phyloP scores from a whole-genome alignment of 1,140 invertebrate species.

The Bathynomus jamesi region DNA sequence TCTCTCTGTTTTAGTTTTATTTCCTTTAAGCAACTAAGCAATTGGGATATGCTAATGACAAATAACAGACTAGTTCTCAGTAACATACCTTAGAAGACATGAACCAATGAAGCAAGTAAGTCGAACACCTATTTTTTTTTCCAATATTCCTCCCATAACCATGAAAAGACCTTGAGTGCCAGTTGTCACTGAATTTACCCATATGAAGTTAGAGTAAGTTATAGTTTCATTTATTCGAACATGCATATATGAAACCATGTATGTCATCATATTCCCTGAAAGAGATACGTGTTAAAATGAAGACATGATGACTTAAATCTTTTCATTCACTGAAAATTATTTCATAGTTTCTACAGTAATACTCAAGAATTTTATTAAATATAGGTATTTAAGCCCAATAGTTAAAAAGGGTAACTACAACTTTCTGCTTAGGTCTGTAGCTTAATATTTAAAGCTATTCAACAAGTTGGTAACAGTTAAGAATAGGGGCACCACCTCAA shows the following conservation, averaged over 20 bases:
- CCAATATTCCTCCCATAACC: slow-evolving; percentile 42
- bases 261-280: slow-evolving; percentile 46
- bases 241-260: slow-evolving; percentile 46
- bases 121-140: slow-evolving; percentile 41
- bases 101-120: slow-evolving; percentile 39
- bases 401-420: neutral
- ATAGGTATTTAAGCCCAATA: neutral
- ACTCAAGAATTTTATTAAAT: neutral
- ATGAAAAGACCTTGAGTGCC: slow-evolving; percentile 43
- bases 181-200: slow-evolving; percentile 42
- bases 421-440: neutral
- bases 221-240: slow-evolving; percentile 37
- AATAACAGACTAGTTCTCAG: neutral
- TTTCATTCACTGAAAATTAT: neutral
- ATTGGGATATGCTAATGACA: too few relatives aligned
- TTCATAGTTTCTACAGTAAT: neutral
- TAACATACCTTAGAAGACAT: slow-evolving; percentile 21
- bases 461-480: too few relatives aligned
- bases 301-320: neutral
- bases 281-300: slow-evolving; percentile 3
- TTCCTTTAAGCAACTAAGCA: too few relatives aligned
- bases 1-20: too few relatives aligned
- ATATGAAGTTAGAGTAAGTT: slow-evolving; percentile 42
- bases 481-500: too few relatives aligned
- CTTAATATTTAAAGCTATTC: too few relatives aligned